A percentile compares a stretch with the other conserved stretches of the same genome.
Evolutionary conservation across 2,888 invertebrate species (phyloP).

Genomic region (Eupithecia tripunctaria): DNA sequence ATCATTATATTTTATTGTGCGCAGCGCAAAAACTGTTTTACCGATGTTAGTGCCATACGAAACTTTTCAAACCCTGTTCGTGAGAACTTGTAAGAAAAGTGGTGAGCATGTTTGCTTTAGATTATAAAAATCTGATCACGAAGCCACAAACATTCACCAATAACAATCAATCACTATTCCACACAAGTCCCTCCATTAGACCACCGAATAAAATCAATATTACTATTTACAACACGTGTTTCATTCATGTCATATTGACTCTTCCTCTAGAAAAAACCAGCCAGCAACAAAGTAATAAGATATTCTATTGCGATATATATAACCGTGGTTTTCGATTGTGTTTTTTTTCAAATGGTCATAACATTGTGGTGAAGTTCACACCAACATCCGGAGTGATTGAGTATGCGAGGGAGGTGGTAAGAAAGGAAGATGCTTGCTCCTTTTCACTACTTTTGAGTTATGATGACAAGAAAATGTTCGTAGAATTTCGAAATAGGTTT

Average conservation of each 20-base stretch:
- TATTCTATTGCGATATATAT: neutral
- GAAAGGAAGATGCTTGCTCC: slow-evolving; percentile 52
- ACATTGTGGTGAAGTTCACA: slow-evolving; percentile 52
- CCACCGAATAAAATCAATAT: slow-evolving; percentile 15
- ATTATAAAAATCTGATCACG: slow-evolving; percentile 1
- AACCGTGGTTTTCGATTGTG: slow-evolving; percentile 8
- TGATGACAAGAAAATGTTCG: neutral
- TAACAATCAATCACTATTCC: slow-evolving; percentile 16
- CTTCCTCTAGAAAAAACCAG: slow-evolving; percentile 13
- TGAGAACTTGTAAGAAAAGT: neutral
- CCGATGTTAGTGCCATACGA: no score
- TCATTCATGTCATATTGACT: slow-evolving; percentile 1
- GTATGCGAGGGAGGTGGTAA: slow-evolving; percentile 53
- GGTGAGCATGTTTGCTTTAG: neutral
- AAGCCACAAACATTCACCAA: neutral
- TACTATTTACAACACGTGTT: slow-evolving; percentile 28
- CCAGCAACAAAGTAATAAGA: neutral
- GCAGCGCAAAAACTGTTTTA: no score
- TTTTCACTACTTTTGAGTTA: neutral
- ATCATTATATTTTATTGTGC: no score
- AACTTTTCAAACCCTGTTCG: neutral
- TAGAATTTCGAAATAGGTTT: neutral
- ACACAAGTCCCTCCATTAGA: slow-evolving; percentile 12
- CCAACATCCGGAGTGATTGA: slow-evolving; percentile 51
- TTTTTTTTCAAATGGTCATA: slow-evolving; percentile 19